Base-by-base conservation (phyloP, 2,888 invertebrate species). In the Julus scanicus region DNA sequence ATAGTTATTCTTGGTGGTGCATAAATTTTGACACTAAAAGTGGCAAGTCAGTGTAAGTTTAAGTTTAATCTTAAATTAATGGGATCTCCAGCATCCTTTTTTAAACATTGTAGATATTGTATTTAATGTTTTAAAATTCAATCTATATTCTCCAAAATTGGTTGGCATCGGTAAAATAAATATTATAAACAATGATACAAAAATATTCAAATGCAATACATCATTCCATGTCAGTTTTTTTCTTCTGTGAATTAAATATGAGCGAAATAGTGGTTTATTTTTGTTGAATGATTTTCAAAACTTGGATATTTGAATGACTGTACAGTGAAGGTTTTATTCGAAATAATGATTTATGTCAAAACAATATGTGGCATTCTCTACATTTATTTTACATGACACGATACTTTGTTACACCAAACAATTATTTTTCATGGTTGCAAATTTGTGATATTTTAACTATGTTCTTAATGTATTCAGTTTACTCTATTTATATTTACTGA, bases 71-170 rank as follows among this genome's bases (percentile, higher is more conserved):
- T 53, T 53, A 53, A 44, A 53, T 53, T 53, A 17, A 53, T 53
- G 53, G 53, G 15, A 53, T 13, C 53, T 53, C 44, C 44, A 44
- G 44, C 44, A 44, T 44, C 44, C 44, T 44, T 44, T 44, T 53
- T 53, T 53, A 53, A 53, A 53, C 53, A 53, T 53, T 53, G 53
- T 53, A 53, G 53, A 53, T 53, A 53, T 53, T 53, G 53, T 53
- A 53, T 53, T 53, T 53, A 53, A 53, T 53, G 53, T 15, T 53
- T 53, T 53, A 53, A 53, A 53, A 17, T 53, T 53, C 2, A 53
- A 53, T 0, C 53, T 15, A 17, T 15, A 53, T 53, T 15, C 17
- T 17, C 53, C 44, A 44, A 1, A 44, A 53, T 53, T 53, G 53
- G 53, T 53, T 53, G 13, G 17, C 15, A 53, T 53, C 15, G 53